Evolutionary conservation across 1,140 invertebrate genomes (phyloP), one percentile per base, ranked within the genome.

Genomic region (Bemisia tabaci): DNA sequence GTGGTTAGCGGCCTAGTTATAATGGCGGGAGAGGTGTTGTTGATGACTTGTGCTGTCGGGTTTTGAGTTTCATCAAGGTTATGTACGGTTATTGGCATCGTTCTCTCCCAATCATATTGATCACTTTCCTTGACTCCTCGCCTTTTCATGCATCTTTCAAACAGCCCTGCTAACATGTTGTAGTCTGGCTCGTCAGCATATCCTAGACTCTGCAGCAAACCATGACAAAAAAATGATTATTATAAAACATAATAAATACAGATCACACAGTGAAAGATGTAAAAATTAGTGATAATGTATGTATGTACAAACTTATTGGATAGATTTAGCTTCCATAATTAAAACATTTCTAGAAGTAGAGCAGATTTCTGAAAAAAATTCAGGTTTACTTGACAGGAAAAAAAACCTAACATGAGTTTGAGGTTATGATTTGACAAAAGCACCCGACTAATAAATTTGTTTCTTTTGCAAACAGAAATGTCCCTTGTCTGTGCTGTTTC

Each of bases 151-250:
- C 94, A 97, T 25, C 94, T 81, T 76, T 97, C 94, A 75, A 98
- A 92, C 24, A 97, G 79, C 24, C 87, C 84, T 27, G 84, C 83
- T 65, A 94, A 78, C 89, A 94, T 92, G 68, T 81, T 79, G 78
- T 98, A 98, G 80, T 98, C 94, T 1, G 95, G 95, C 72, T 92
- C 88, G 75, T 97, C 94, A 60, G 88, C 90, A 79, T 98, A 98
- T 71, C 93, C 90, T 68, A 98, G 77, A 72, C 82, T 82, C 79
- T 90, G 82, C 59, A 27, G 22, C 2, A 65, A 21, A 26, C 64
- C 58, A 66, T 25, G 11, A 61, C 33, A 21, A 0, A 27, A 25
- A 59, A 22, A 65, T 59, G 23, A 12, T 12, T 58, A 12, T n/a
- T n/a, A n/a, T n/a, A n/a, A n/a, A n/a, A n/a, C n/a, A n/a, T n/a